Base-by-base conservation (phyloP, 2,113 vertebrate species). In the Tretioscincus oriximinensis region DNA sequence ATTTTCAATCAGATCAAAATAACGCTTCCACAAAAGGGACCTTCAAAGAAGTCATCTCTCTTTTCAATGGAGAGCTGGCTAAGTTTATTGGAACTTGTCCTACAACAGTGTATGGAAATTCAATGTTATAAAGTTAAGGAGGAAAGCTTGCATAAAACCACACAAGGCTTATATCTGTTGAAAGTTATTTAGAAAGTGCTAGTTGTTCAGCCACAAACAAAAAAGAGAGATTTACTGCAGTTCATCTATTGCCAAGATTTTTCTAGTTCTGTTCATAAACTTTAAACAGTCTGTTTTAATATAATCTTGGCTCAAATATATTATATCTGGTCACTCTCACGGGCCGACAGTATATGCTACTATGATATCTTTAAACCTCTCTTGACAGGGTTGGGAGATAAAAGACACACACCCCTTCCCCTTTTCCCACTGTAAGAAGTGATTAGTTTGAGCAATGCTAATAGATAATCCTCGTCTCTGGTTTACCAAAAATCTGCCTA, bases 401-500 rank as follows among this genome's bases (percentile, higher is more conserved):
- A 60, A 81, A 79, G 63, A 26, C 45, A 66, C 58, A 66, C 65
- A 21, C n/a, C 63, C 16, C 68, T 81, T 80, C 28, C 63, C 20
- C 24, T 67, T 16, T 71, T 81, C 63, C 21, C 26, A 72, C 31
- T 82, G 35, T 35, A 77, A 80, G 58, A 73, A 18, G 18, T 88
- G 47, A 80, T 77, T 71, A 77, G 47, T 26, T 80, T 73, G 31
- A 82, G 28, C n/a, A 69, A 24, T 67, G 35, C 66, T 80, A 72
- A 83, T 45, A 67, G n/a, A 18, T 28, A 76, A 60, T 76, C 47
- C 41, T n/a, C 26, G 61, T 81, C 81, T 76, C 69, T 28, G 24
- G 26, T 11, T 83, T 76, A 61, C 76, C n/a, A 18, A 78, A n/a
- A 49, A 9, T 78, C 80, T 81, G 75, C 54, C 65, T 81, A 78